Evolutionary conservation across 1,140 invertebrate genomes (phyloP), one percentile per base, ranked within the genome.

Genomic region (Cardiocondyla obscurior): DNA sequence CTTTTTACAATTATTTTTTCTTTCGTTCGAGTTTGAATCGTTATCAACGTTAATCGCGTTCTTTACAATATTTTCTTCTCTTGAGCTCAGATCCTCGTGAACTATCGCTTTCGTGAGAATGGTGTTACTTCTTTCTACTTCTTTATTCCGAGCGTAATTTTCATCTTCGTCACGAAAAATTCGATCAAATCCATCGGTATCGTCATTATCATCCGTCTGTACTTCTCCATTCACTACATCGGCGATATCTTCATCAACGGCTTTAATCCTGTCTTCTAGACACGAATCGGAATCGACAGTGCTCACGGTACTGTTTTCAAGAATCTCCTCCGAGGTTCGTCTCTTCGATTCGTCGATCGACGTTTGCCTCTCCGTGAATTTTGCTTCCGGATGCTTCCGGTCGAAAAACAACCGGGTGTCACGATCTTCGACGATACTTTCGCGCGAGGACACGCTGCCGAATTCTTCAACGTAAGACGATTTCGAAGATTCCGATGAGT

Each of bases 401-500:
- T 64, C 74, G 0, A 51, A 53, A 0, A 30, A 19, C 33, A 51
- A 14, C 14, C 28, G 64, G 16, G 46, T 0, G 28, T 51, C 46
- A 30, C 55, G 65, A 19, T 88, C 85, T 10, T 88, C 91, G 10
- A 84, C 81, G n/a, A 91, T 87, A 69, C 92, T 93, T 2, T 90
- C 91, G 10, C 77, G 77, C 0, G 92, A 92, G 8, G 93, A 94
- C 14, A 91, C 83, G 77, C 92, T 93, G n/a, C 89, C 92, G 0
- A 90, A 81, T 49, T 94, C 92, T 25, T 93, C 92, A 0, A 93
- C 65, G 81, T 94, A 93, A 0, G 92, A 94, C 8, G 93, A 94
- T 33, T 92, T 92, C 0, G 91, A 93, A 3, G 92, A 92, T 42
- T 90, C 91, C 2, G 92, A 93, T 0, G 92, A 93, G 70, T 90